phyloP scores from a whole-genome alignment of 2,888 invertebrate species.

The Anaspis maculata region DNA sequence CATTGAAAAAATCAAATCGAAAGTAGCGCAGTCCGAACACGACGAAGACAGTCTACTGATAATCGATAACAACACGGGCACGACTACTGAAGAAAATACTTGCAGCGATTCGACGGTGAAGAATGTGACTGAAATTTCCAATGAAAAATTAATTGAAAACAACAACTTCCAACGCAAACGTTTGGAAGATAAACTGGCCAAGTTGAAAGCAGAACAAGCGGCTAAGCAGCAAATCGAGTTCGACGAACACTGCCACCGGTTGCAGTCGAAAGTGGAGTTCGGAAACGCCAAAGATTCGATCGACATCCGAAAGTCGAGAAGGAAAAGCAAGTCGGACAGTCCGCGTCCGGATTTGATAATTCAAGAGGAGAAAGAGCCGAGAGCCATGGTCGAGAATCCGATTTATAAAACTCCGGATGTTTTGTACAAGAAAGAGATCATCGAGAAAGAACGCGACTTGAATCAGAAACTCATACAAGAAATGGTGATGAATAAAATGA shows the following conservation, averaged over 20 bases:
- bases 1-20: conserved; percentile 29
- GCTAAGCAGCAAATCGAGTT: conserved; percentile 32
- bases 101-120: conserved; percentile 42
- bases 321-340: conserved; percentile 36
- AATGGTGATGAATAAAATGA: conserved; percentile 71
- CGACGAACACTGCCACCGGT: conserved; percentile 55
- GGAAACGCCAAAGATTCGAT: conserved; percentile 62
- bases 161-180: conserved; percentile 26
- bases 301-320: conserved; percentile 52
- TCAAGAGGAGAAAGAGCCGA: conserved; percentile 41
- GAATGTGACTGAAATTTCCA: conserved; percentile 32
- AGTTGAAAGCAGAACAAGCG: conserved; percentile 18
- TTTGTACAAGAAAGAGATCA: conserved; percentile 51
- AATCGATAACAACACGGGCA: conserved; percentile 43
- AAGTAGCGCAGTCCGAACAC: conserved; percentile 41
- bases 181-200: conserved; percentile 25
- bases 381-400: conserved; percentile 19
- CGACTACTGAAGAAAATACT: conserved; percentile 54
- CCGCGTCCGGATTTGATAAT: conserved; percentile 34
- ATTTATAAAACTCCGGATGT: conserved; percentile 26
- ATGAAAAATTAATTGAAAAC: conserved; percentile 15
- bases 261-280: conserved; percentile 62
- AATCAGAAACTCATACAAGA: conserved; percentile 79
- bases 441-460: conserved; percentile 70
- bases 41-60: conserved; percentile 51